Percentiles rank a stretch among this genome's conserved stretches.
phyloP scores from a whole-genome alignment of 2,888 invertebrate species.

The Lamellibrachia satsuma region DNA sequence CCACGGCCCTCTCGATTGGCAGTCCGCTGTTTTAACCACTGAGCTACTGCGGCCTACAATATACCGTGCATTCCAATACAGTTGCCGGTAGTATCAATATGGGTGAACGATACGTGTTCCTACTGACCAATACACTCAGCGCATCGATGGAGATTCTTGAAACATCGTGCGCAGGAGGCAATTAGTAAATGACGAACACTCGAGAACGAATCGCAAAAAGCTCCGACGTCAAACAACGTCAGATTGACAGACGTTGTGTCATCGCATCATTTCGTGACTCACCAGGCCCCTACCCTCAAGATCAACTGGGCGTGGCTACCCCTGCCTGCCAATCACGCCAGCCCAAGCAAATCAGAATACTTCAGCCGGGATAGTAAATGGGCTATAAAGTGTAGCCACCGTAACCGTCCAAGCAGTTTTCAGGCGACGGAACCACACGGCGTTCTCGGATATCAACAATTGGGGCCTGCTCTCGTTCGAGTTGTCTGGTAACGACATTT shows the following conservation, averaged over 20 bases:
- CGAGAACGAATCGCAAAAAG: background rate
- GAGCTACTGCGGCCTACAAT: too few species aligned
- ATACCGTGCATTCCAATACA: too few species aligned
- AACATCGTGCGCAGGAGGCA: background rate
- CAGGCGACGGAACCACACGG: background rate
- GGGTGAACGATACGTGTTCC: too few species aligned
- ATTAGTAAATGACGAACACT: background rate
- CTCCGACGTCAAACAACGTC: background rate
- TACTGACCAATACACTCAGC: background rate
- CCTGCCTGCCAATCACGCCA: background rate
- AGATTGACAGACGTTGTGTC: background rate
- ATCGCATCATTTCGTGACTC: background rate
- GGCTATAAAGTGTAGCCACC: background rate
- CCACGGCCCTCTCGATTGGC: too few species aligned
- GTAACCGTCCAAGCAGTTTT: background rate
- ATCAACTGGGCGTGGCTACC: background rate
- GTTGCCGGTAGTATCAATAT: too few species aligned
- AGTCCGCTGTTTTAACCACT: too few species aligned
- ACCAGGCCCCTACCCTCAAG: background rate
- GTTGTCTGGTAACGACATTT: background rate
- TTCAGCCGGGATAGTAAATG: background rate
- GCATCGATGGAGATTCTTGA: background rate
- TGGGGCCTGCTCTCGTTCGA: background rate
- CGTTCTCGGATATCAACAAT: background rate
- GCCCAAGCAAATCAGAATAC: background rate